phyloP scores from a whole-genome alignment of 2,113 vertebrate species.

The Heterocephalus glaber region DNA sequence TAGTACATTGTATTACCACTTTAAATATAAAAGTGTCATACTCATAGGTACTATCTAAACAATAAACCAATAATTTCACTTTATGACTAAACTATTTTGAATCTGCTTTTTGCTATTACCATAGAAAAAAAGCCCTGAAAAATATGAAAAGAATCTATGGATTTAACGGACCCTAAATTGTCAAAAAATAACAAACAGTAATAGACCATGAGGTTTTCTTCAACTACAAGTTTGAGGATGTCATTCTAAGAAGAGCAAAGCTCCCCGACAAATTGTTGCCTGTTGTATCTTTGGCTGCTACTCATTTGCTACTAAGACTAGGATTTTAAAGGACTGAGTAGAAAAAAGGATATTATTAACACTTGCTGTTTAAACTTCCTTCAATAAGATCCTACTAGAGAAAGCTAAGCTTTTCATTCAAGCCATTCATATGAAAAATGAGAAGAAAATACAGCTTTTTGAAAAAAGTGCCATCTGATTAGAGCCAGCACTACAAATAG shows the following conservation, averaged over 20 bases:
- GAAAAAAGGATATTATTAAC: background rate
- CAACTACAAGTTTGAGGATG: background rate
- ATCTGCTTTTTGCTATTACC: background rate
- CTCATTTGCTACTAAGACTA: background rate
- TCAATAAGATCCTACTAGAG: background rate
- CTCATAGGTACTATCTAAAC: background rate
- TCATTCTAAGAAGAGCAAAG: background rate
- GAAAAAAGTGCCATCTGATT: background rate
- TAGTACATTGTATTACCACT: background rate
- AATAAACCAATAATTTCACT: background rate
- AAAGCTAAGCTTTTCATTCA: background rate
- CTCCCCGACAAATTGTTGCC: background rate
- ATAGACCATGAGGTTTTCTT: background rate
- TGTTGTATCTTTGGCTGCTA: background rate
- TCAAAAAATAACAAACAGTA: background rate
- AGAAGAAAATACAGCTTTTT: conserved; percentile 16
- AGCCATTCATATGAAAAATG: background rate
- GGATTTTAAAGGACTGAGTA: background rate
- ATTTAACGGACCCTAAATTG: background rate
- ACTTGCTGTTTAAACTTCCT: background rate
- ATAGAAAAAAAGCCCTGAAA: background rate
- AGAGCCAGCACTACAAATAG: background rate
- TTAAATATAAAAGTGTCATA: background rate
- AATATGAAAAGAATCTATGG: background rate
- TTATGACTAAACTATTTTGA: background rate